A percentile compares a stretch with the other conserved stretches of the same genome.
Conservation (phyloP, 2,113 vertebrate species). For the Tinamus guttatus region DNA sequence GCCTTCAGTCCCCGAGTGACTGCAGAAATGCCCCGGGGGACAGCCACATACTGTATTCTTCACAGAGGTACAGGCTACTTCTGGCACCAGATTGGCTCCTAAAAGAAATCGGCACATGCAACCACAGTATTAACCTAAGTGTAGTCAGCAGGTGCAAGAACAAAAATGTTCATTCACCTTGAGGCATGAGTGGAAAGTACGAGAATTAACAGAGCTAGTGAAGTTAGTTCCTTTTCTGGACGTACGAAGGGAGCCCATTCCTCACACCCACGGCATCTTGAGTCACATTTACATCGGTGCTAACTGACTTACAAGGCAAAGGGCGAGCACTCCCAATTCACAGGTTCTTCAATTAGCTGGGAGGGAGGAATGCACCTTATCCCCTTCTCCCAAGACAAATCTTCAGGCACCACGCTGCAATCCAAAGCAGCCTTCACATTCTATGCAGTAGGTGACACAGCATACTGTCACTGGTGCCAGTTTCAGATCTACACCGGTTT, state of each 20-base stretch:
- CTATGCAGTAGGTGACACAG: background rate
- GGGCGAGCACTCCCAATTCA: background rate
- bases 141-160: background rate
- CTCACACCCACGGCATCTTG: background rate
- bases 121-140: background rate
- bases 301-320: background rate
- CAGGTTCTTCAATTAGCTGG: background rate
- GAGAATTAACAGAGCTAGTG: background rate
- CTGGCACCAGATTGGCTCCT: background rate
- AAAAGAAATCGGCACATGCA: background rate
- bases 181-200: background rate
- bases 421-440: background rate
- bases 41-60: background rate
- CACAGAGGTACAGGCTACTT: background rate
- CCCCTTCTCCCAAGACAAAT: background rate
- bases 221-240: background rate
- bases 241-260: background rate
- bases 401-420: background rate
- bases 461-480: background rate
- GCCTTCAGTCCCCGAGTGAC: background rate
- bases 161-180: background rate
- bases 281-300: background rate
- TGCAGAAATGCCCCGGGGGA: background rate
- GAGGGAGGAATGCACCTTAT: background rate
- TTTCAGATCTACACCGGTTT: background rate